These are phyloP conservation scores for Halyomorpha halys DNA, from an alignment of 1,140 invertebrate species.

Conservation along the genomic window DNA sequence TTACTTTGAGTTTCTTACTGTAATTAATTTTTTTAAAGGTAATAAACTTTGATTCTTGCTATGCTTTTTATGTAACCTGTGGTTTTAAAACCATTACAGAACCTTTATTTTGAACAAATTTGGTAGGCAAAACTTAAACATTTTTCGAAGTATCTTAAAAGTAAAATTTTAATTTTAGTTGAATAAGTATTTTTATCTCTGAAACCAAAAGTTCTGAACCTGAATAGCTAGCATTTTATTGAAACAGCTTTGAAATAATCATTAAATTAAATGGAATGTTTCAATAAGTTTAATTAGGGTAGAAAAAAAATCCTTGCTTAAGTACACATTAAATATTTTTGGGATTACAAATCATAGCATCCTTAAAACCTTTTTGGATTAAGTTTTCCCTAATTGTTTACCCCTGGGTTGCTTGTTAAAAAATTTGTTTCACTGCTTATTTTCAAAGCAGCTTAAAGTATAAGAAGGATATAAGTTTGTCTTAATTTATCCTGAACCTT, in stretches of 20 bases:
- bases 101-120: background rate
- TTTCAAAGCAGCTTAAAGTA: no score
- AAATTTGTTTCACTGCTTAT: no score
- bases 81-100: background rate
- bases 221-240: background rate
- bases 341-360: no score
- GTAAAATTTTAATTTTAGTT: background rate
- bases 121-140: background rate
- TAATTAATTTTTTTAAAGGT: no score
- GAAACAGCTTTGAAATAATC: background rate
- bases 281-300: background rate
- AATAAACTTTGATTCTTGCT: no score
- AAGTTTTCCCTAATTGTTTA: no score
- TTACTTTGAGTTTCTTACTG: no score
- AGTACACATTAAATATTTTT: no score
- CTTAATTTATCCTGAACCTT: no score
- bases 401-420: no score
- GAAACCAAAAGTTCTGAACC: background rate
- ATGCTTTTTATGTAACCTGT: background rate
- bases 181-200: background rate
- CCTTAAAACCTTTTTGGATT: no score
- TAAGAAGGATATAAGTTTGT: no score
- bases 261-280: background rate
- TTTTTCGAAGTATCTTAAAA: background rate
- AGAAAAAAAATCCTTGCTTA: background rate